Conservation (phyloP, 1,140 invertebrate species). For the Halesus radiatus region DNA sequence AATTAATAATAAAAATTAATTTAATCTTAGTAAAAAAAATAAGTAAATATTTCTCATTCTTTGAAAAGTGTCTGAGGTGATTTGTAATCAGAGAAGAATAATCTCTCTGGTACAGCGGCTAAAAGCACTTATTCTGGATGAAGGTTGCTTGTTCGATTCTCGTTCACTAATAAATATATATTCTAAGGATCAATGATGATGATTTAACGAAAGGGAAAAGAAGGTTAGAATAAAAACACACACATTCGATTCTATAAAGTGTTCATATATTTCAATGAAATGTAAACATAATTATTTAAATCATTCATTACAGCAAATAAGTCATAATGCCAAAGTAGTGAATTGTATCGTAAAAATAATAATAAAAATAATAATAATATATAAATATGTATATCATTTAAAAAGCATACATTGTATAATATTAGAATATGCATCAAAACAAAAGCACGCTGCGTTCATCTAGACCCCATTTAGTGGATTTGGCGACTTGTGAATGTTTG, state of each 20-base stretch:
- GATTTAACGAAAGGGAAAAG: background rate
- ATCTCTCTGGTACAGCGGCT: too few relatives aligned
- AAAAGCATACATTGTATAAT: background rate
- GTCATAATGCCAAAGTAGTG: slow-evolving; percentile 20
- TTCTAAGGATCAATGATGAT: too few relatives aligned
- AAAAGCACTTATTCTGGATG: too few relatives aligned
- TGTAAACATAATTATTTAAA: slow-evolving; percentile 41
- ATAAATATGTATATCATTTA: background rate
- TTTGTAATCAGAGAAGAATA: too few relatives aligned
- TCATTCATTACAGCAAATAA: slow-evolving; percentile 16
- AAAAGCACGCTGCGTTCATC: background rate
- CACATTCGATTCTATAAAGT: slow-evolving; percentile 42
- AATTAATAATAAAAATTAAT: too few relatives aligned
- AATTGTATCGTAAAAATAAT: background rate
- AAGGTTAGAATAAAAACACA: slow-evolving; percentile 1
- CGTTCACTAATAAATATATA: too few relatives aligned
- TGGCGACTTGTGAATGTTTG: slow-evolving; percentile 11
- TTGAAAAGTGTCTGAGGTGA: too few relatives aligned
- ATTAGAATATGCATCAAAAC: slow-evolving; percentile 11
- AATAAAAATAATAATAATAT: slow-evolving; percentile 3
- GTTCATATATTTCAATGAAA: slow-evolving; percentile 42
- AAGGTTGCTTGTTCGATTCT: too few relatives aligned
- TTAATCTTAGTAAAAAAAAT: too few relatives aligned
- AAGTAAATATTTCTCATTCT: too few relatives aligned
- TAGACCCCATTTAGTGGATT: background rate